Conservation (phyloP, 2,888 invertebrate species). For the Sarcophaga carnaria region DNA sequence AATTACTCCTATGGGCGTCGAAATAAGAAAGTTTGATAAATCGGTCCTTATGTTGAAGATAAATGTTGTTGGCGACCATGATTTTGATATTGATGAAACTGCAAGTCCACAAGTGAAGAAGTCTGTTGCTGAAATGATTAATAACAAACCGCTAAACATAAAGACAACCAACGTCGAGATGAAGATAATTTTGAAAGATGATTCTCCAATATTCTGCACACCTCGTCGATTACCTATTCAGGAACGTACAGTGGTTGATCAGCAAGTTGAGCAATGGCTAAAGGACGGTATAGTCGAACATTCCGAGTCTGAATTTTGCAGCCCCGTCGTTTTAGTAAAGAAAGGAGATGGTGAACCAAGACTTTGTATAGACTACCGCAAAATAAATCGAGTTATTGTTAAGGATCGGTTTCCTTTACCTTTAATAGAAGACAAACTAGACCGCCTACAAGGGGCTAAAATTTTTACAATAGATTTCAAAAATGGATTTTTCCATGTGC, state of each 20-base stretch:
- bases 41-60: no score
- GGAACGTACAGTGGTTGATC: no score
- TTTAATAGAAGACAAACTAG: conserved; percentile 75
- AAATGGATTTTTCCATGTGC: conserved; percentile 62
- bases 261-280: no score
- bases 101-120: neutral
- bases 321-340: conserved; percentile 73
- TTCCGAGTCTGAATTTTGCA: conserved; percentile 70
- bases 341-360: conserved; percentile 71
- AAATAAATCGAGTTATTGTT: conserved; percentile 47
- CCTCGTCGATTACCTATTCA: no score
- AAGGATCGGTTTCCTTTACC: conserved; percentile 73
- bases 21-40: no score
- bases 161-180: no score
- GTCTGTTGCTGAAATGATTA: conserved; percentile 21
- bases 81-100: conserved; percentile 39
- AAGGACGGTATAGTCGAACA: conserved; percentile 51
- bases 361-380: conserved; percentile 70
- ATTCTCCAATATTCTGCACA: no score
- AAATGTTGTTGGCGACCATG: neutral
- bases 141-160: no score
- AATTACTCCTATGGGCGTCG: no score
- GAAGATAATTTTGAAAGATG: no score
- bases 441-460: conserved; percentile 72
- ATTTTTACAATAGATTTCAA: conserved; percentile 74